Conservation (phyloP, 2,888 invertebrate genomes). For the Metalampra italica region DNA sequence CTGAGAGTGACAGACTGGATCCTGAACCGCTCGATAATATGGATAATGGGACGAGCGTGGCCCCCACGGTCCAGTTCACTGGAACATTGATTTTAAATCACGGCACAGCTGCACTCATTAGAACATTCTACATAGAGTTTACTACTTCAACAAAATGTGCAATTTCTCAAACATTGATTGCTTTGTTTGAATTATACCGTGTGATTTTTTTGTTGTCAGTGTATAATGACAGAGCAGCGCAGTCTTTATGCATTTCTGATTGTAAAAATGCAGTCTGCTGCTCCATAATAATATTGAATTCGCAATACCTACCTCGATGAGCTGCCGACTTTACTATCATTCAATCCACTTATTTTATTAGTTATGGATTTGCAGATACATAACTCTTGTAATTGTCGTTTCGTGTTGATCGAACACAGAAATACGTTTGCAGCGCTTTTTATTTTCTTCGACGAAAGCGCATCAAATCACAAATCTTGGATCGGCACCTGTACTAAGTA, state of each 20-base stretch:
- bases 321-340: conserved; percentile 11
- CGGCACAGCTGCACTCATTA: conserved; percentile 8
- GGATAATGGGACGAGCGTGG: conserved; percentile 35
- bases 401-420: background rate
- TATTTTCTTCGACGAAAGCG: too few species aligned
- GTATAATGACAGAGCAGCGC: conserved; percentile 31
- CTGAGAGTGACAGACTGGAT: conserved; percentile 26
- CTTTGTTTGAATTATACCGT: conserved; percentile 16
- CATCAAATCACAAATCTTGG: too few species aligned
- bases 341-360: conserved; percentile 9
- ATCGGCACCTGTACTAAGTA: too few species aligned
- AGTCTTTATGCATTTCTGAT: conserved; percentile 25
- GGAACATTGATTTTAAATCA: conserved; percentile 13
- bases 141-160: background rate
- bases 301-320: conserved; percentile 40
- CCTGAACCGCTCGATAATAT: conserved; percentile 31
- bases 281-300: conserved; percentile 41
- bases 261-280: conserved; percentile 43
- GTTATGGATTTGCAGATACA: conserved; percentile 5
- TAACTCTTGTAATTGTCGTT: conserved; percentile 5
- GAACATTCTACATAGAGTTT: background rate
- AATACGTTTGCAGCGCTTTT: too few species aligned
- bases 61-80: conserved; percentile 32
- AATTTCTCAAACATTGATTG: conserved; percentile 8
- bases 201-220: conserved; percentile 24